A percentile compares a stretch with the other conserved stretches of the same genome.
phyloP scores from a whole-genome alignment of 2,888 invertebrate genomes.

The Acleris holmiana region DNA sequence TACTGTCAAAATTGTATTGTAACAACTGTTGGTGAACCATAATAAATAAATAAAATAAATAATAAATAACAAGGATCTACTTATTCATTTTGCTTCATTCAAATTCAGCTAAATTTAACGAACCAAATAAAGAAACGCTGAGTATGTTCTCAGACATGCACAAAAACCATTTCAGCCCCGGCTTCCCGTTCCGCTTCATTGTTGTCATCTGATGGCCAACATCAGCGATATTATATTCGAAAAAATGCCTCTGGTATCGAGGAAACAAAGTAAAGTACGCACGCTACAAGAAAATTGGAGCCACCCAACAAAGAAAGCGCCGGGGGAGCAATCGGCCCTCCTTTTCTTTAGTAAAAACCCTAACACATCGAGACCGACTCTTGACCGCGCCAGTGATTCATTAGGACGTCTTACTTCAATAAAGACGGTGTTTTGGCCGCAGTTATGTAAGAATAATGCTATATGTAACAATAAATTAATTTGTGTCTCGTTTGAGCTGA shows the following conservation, averaged over 20 bases:
- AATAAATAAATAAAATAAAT: too few species aligned
- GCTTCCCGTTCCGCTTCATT: constrained; percentile 8
- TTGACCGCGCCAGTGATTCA: constrained; percentile 32
- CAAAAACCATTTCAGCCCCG: constrained; percentile 11
- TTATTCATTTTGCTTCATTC: too few species aligned
- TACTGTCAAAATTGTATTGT: too few species aligned
- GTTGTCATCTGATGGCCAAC: constrained; percentile 39
- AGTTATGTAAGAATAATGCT: background rate
- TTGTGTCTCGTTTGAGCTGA: too few species aligned
- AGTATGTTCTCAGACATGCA: constrained; percentile 1
- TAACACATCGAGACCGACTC: constrained; percentile 30
- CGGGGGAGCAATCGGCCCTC: constrained; percentile 37
- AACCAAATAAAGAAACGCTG: background rate
- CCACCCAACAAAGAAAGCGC: constrained; percentile 40
- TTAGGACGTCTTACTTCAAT: constrained; percentile 12
- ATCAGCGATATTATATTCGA: constrained; percentile 41
- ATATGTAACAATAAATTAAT: too few species aligned
- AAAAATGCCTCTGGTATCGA: constrained; percentile 38
- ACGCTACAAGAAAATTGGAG: constrained; percentile 43
- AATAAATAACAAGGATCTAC: too few species aligned
- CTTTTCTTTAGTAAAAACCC: constrained; percentile 28
- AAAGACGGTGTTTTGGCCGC: background rate
- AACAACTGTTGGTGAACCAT: too few species aligned
- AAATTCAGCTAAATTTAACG: background rate
- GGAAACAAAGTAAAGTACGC: constrained; percentile 40